Evolutionary conservation across 2,888 invertebrate genomes (phyloP).

Genomic region (Lycophotia porphyrea): DNA sequence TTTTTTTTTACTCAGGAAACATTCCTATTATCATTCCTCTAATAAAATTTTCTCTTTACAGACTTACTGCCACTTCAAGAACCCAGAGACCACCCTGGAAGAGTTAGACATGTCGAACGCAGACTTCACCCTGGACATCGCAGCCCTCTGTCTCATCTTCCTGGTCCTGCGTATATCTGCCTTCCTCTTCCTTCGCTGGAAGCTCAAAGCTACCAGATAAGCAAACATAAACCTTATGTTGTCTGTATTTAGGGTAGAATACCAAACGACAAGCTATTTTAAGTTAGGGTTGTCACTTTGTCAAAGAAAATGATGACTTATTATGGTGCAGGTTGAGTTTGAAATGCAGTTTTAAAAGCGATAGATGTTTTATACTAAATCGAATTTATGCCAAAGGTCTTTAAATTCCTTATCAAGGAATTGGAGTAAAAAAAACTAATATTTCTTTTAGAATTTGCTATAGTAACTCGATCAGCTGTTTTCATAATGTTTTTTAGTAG

Average conservation of each 20-base stretch:
- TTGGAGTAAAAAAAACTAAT: constrained; percentile 19
- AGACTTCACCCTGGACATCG: constrained; percentile 94
- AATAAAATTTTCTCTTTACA: constrained; percentile 73
- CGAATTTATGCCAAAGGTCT: constrained; percentile 59
- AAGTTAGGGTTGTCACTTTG: constrained; percentile 60
- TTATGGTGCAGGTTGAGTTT: constrained; percentile 41
- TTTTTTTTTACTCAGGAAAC: no score
- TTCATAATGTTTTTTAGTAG: constrained; percentile 20
- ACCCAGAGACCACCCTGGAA: constrained; percentile 95
- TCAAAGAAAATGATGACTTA: constrained; percentile 45
- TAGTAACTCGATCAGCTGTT: constrained; percentile 27
- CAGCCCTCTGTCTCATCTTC: constrained; percentile 95
- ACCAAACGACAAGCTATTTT: constrained; percentile 59
- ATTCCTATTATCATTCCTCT: no score
- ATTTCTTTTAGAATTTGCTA: constrained; percentile 36
- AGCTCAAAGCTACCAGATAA: constrained; percentile 95
- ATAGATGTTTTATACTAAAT: constrained; percentile 21
- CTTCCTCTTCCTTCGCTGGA: constrained; percentile 96
- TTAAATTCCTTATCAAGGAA: constrained; percentile 36
- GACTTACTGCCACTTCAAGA: constrained; percentile 96
- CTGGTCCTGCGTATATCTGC: constrained; percentile 94
- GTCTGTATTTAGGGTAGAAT: constrained; percentile 45
- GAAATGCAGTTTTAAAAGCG: constrained; percentile 32
- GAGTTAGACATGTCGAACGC: constrained; percentile 96
- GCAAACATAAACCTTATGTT: constrained; percentile 49